Evolutionary conservation across 1,140 invertebrate species (phyloP), one percentile per base, ranked within the genome.

Genomic region (Penaeus indicus): DNA sequence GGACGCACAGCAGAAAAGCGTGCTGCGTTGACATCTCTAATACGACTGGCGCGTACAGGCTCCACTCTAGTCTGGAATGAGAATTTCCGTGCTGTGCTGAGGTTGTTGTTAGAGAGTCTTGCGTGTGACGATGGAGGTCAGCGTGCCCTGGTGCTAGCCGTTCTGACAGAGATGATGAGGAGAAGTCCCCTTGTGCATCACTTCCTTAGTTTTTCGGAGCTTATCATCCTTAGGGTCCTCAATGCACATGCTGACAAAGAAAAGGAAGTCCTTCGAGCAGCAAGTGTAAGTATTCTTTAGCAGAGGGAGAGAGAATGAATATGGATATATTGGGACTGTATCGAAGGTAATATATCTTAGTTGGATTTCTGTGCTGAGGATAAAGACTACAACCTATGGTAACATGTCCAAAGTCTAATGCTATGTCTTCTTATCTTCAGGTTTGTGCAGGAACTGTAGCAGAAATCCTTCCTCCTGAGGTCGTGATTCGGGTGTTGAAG

Each of bases 151-250:
- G 95, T 96, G 0, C 94, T 98, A 75, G 94, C 95, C 91, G 96
- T 96, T 62, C 93, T 98, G 42, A 94, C 96, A 75, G 97, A 97
- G 93, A 95, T 98, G 92, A 94, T 98, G 91, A 95, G 96, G 90
- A 95, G 95, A 85, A 94, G 95, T 62, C 94, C 96, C 92, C 95
- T 98, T 92, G 93, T 96, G 22, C 93, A 95, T 89, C 95, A 95
- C 88, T 98, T 98, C 94, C 94, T 95, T 72, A 95, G 95, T 91
- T 99, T 97, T 93, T 95, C 97, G 32, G 97, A 99, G 93, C 94
- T 99, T 16, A 95, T 98, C 27, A 95, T 98, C 80, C 93, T 98
- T 32, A 96, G 96, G 93, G 96, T 98, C 25, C 95, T 98, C 86
- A 95, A 97, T 91, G 96, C 96, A 89, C 97, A 98, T 93, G 96